phyloP scores from a whole-genome alignment of 2,888 invertebrate genomes.

The Deilephila elpenor region DNA sequence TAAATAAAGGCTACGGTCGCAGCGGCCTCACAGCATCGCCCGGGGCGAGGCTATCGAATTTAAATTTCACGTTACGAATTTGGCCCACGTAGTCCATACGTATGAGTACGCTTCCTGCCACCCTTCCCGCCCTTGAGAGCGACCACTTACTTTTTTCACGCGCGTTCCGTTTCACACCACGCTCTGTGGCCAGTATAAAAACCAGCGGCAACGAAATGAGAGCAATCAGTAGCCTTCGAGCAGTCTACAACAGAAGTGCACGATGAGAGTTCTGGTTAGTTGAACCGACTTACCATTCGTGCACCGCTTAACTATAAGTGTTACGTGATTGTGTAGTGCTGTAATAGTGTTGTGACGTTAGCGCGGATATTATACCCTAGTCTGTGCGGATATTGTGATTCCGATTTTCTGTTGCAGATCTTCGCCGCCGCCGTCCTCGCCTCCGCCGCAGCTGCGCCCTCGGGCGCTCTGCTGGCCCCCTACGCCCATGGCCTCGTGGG shows the following conservation, averaged over 20 bases:
- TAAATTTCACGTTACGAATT: slow-evolving; percentile 38
- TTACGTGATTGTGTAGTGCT: slow-evolving; percentile 43
- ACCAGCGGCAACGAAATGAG: slow-evolving; percentile 68
- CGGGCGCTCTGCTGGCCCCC: slow-evolving; percentile 70
- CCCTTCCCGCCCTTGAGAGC: slow-evolving; percentile 80
- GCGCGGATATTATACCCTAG: slow-evolving; percentile 30
- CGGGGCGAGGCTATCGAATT: slow-evolving; percentile 28
- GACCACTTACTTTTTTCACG: slow-evolving; percentile 80
- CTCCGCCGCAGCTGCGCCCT: slow-evolving; percentile 77
- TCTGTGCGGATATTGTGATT: slow-evolving; percentile 26
- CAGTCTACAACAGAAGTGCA: slow-evolving; percentile 84
- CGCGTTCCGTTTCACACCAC: slow-evolving; percentile 71
- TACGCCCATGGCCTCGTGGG: slow-evolving; percentile 57
- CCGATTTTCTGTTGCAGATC: slow-evolving; percentile 69
- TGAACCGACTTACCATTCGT: slow-evolving; percentile 38
- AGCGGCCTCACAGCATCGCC: slow-evolving; percentile 15
- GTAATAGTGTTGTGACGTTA: slow-evolving; percentile 45
- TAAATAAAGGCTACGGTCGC: slow-evolving; percentile 16
- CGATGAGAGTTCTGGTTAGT: slow-evolving; percentile 83
- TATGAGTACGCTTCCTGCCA: slow-evolving; percentile 74
- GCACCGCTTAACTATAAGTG: slow-evolving; percentile 37
- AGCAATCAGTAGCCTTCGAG: slow-evolving; percentile 83
- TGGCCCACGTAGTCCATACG: slow-evolving; percentile 37
- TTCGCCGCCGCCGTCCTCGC: slow-evolving; percentile 82
- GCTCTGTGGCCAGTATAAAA: slow-evolving; percentile 71